Evolutionary conservation across 2,797 vertebrate genomes (phyloP).

Genomic region (Miichthys miiuy): DNA sequence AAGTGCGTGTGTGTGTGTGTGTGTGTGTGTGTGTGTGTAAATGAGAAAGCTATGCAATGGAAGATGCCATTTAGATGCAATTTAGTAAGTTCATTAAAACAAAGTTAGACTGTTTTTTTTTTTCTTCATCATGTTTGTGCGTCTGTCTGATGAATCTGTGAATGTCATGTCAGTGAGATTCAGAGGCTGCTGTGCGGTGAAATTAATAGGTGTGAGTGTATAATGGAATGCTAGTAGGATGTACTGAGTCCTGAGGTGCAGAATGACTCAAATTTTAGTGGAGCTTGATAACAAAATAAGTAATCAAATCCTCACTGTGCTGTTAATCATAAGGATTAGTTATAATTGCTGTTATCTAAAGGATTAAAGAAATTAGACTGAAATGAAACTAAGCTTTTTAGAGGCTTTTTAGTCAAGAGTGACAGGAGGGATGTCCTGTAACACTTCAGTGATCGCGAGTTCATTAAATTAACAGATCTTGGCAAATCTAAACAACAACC

Average conservation of each 20-base stretch:
- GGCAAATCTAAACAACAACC: neutral
- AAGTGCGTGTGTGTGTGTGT: too few species aligned
- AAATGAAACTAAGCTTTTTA: neutral
- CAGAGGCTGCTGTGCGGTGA: constrained; percentile 24
- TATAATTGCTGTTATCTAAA: neutral
- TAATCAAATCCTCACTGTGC: neutral
- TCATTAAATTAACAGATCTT: constrained; percentile 2
- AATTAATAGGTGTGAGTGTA: constrained; percentile 34
- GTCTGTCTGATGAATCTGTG: constrained; percentile 3
- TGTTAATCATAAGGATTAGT: neutral
- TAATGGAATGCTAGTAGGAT: neutral
- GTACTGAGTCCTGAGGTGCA: constrained; percentile 7
- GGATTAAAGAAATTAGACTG: neutral
- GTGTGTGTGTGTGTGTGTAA: neutral
- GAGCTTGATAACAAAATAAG: constrained; percentile 5
- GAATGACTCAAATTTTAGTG: neutral
- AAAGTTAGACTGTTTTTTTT: neutral
- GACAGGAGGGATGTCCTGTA: neutral
- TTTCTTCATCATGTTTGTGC: neutral
- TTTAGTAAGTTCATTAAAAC: constrained; percentile 32
- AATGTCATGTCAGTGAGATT: constrained; percentile 21
- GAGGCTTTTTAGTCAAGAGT: neutral
- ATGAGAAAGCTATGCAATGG: constrained; percentile 5
- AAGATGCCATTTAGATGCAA: constrained; percentile 33
- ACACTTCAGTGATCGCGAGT: neutral